These are phyloP conservation scores for Antheraea yamamai DNA, from an alignment of 2,888 invertebrate genomes.

Conservation along the genomic window DNA sequence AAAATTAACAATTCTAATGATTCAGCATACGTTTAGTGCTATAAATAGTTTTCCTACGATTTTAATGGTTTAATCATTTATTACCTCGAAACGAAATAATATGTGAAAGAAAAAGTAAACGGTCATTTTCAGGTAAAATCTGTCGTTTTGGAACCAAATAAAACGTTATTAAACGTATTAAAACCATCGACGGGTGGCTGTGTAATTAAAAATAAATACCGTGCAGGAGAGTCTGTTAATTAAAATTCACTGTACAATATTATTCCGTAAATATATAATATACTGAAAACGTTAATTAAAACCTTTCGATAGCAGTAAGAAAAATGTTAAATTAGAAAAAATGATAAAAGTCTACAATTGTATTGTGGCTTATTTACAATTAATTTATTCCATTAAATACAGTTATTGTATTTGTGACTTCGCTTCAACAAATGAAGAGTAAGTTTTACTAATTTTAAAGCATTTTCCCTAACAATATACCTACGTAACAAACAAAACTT, in stretches of 20 bases:
- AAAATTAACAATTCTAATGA: background rate
- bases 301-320: background rate
- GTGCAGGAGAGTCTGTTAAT: background rate
- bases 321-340: background rate
- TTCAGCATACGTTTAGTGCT: background rate
- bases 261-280: background rate
- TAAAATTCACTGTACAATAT: background rate
- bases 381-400: no score
- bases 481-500: background rate
- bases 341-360: no score
- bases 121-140: slow-evolving; percentile 27
- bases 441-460: background rate
- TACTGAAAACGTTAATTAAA: background rate
- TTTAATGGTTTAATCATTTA: background rate
- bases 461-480: background rate
- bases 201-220: background rate
- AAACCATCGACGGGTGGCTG: slow-evolving; percentile 53
- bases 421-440: background rate
- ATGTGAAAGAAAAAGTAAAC: background rate
- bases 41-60: background rate
- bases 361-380: no score
- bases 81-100: background rate
- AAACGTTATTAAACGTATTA: slow-evolving; percentile 60
- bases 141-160: slow-evolving; percentile 44
- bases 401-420: background rate